Conservation (phyloP, 2,113 vertebrate species). For the Rhabdornis inornatus region DNA sequence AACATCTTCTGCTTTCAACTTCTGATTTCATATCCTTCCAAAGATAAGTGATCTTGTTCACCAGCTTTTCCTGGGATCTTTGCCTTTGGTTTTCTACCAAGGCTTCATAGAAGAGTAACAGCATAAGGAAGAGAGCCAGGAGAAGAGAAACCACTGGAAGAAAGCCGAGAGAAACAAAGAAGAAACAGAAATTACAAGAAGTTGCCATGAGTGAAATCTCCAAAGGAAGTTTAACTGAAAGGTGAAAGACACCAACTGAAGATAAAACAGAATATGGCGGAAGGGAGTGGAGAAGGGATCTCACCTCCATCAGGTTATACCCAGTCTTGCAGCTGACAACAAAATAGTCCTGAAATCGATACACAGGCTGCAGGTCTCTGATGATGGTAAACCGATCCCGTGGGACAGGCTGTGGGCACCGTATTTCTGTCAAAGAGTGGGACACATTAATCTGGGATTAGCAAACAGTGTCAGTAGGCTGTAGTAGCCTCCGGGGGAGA, state of each 20-base stretch:
- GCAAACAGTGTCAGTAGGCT: neutral
- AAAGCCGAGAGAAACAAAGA: neutral
- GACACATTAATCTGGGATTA: neutral
- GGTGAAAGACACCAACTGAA: neutral
- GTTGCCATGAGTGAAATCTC: neutral
- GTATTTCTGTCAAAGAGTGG: conserved; percentile 57
- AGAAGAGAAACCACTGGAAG: neutral
- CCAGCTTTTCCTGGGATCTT: neutral
- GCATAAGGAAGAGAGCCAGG: neutral
- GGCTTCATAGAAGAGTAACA: neutral
- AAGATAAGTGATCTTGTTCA: neutral
- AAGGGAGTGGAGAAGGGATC: neutral
- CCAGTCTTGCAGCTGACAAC: conserved; percentile 71
- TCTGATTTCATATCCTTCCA: neutral
- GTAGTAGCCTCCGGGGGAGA: neutral
- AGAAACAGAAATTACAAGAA: neutral
- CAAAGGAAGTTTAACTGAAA: neutral
- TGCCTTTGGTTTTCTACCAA: neutral
- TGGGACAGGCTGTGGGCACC: conserved; percentile 71
- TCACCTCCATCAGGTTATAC: conserved; percentile 75
- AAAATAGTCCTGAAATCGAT: conserved; percentile 74
- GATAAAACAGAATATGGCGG: neutral
- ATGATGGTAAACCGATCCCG: conserved; percentile 73
- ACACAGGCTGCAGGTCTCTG: conserved; percentile 66
- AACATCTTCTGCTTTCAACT: neutral